phyloP scores from a whole-genome alignment of 1,140 invertebrate genomes.

The Delia radicum region DNA sequence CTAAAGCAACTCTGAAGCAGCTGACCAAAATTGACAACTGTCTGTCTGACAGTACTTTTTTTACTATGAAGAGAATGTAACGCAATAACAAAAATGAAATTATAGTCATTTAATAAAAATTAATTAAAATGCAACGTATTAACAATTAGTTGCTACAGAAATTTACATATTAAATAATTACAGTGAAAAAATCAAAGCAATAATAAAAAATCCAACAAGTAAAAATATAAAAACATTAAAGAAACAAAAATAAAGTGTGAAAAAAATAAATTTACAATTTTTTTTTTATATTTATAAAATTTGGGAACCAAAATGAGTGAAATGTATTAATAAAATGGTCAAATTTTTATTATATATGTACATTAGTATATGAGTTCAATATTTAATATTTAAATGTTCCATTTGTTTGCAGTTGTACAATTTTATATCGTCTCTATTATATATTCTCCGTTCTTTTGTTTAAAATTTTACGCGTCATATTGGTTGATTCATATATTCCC shows the following conservation, averaged over 20 bases:
- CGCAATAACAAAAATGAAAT: slow-evolving; percentile 18
- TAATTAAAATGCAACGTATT: slow-evolving; percentile 23
- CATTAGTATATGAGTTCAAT: not conserved
- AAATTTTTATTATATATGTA: too few species aligned
- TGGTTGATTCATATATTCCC: not conserved
- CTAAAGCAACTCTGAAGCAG: not conserved
- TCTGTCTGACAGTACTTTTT: not conserved
- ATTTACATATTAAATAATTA: not conserved
- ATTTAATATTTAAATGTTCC: not conserved
- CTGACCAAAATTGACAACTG: not conserved
- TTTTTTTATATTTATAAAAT: too few species aligned
- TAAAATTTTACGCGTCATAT: not conserved
- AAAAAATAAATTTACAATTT: too few species aligned
- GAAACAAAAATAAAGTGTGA: not conserved
- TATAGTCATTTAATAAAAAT: not conserved
- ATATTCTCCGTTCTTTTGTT: not conserved
- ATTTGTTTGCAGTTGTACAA: not conserved
- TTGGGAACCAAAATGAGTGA: too few species aligned
- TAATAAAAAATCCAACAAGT: not conserved
- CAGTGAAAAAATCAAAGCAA: not conserved
- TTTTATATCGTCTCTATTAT: not conserved
- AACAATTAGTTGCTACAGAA: not conserved
- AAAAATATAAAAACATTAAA: not conserved
- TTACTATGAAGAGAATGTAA: not conserved
- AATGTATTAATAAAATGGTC: too few species aligned